Percentiles rank a stretch among this genome's conserved stretches.
Evolutionary conservation across 92 coral and sea anemone genomes (phyloP).

Genomic region (Meandrina meandrites): DNA sequence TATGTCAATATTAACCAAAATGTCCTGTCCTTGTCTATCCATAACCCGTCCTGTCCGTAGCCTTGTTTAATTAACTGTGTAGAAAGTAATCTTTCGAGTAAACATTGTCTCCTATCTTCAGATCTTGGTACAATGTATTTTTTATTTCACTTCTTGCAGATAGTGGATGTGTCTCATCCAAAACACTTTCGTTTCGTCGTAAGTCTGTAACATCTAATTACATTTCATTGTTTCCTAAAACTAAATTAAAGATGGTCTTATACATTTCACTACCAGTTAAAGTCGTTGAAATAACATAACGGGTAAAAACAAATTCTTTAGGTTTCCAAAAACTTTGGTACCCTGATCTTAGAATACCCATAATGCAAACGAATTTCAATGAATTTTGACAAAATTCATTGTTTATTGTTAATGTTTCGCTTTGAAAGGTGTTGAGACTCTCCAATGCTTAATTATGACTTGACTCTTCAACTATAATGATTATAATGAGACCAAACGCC

Average conservation of each 20-base stretch:
- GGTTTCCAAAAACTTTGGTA: not conserved
- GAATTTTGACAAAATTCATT: not conserved
- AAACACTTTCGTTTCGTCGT: not conserved
- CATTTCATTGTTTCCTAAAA: not conserved
- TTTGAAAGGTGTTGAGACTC: not conserved
- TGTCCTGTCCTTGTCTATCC: not conserved
- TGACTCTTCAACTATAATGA: too few species aligned
- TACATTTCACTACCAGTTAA: not conserved
- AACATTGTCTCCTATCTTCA: too few species aligned
- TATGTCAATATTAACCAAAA: not conserved
- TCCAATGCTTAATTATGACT: too few species aligned
- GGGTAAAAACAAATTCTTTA: not conserved
- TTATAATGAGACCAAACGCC: too few species aligned
- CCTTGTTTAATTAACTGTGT: too few species aligned
- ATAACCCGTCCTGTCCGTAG: not conserved
- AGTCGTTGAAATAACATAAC: not conserved
- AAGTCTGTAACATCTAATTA: not conserved
- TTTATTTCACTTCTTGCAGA: too few species aligned
- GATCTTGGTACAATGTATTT: too few species aligned
- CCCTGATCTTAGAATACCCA: not conserved
- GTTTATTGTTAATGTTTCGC: not conserved
- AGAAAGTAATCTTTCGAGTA: too few species aligned
- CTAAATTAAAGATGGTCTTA: not conserved
- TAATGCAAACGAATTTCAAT: conserved; percentile 9
- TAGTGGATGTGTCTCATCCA: not conserved